phyloP scores from a whole-genome alignment of 2,888 invertebrate genomes.

The Scaptodrosophila latifasciaeformis region DNA sequence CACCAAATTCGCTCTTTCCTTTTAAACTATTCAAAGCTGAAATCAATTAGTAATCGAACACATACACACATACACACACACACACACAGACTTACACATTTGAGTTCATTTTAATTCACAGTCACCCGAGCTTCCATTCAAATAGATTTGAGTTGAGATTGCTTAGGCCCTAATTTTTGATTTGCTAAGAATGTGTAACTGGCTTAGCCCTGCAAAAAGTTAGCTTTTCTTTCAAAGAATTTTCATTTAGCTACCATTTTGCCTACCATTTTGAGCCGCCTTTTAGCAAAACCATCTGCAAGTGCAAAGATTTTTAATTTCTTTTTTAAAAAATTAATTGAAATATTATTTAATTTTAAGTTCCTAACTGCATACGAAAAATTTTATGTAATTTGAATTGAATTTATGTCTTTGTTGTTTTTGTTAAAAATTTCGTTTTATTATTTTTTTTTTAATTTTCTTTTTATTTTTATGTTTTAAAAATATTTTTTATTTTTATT shows the following conservation, averaged over 20 bases:
- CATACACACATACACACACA: not conserved
- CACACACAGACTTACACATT: not conserved
- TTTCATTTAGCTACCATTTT: no score
- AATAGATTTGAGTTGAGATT: no score
- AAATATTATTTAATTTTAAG: conserved; percentile 29
- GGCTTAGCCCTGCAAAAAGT: no score
- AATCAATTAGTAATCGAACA: not conserved
- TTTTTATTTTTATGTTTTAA: not conserved
- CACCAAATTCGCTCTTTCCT: not conserved
- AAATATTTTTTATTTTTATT: conserved; percentile 1
- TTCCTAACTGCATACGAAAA: conserved; percentile 68
- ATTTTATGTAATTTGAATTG: no score
- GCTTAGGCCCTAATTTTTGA: no score
- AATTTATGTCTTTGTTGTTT: conserved; percentile 45
- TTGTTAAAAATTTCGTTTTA: conserved; percentile 19
- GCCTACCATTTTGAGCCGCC: not conserved
- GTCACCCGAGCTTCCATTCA: conserved; percentile 1
- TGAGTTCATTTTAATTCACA: not conserved
- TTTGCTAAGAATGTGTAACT: no score
- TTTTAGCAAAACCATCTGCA: not conserved
- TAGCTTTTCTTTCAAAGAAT: no score
- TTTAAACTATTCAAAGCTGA: conserved; percentile 33
- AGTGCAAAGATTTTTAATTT: conserved; percentile 16
- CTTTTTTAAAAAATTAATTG: conserved; percentile 26
- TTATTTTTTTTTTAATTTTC: not conserved